phyloP scores from a whole-genome alignment of 2,888 invertebrate genomes.

The Cryptocephalus moraei region DNA sequence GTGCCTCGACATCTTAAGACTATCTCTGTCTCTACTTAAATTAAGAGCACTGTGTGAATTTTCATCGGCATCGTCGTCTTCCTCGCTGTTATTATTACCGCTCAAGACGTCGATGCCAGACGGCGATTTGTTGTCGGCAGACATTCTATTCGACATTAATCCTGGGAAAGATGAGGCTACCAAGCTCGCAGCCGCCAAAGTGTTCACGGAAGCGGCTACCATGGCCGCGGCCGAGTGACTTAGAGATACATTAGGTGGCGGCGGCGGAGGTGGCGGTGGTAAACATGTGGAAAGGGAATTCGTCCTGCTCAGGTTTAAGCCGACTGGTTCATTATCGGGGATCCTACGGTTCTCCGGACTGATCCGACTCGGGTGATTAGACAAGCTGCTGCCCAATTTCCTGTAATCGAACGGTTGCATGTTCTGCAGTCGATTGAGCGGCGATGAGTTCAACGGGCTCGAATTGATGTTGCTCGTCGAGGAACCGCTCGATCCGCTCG shows the following conservation, averaged over 20 bases:
- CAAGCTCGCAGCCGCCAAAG: slow-evolving; percentile 46
- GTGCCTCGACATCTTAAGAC: slow-evolving; percentile 38
- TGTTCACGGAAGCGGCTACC: slow-evolving; percentile 52
- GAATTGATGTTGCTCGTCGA: slow-evolving; percentile 48
- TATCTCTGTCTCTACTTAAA: slow-evolving; percentile 46
- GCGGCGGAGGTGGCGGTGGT: slow-evolving; percentile 47
- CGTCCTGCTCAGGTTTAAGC: slow-evolving; percentile 51
- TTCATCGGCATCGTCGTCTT: slow-evolving; percentile 51
- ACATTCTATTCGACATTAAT: slow-evolving; percentile 42
- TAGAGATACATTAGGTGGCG: slow-evolving; percentile 44
- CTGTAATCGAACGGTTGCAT: slow-evolving; percentile 95
- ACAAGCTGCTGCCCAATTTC: slow-evolving; percentile 55
- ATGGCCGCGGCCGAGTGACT: slow-evolving; percentile 56
- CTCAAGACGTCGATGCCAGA: slow-evolving; percentile 33
- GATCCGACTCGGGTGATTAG: slow-evolving; percentile 40
- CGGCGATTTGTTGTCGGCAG: slow-evolving; percentile 44
- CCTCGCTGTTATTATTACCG: slow-evolving; percentile 39
- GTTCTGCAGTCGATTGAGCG: slow-evolving; percentile 80
- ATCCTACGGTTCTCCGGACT: slow-evolving; percentile 42
- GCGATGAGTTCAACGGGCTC: slow-evolving; percentile 56
- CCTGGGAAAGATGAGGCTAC: slow-evolving; percentile 53
- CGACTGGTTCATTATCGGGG: slow-evolving; percentile 45
- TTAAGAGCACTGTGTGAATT: slow-evolving; percentile 54
- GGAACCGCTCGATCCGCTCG: slow-evolving; percentile 47
- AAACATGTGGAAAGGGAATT: slow-evolving; percentile 54